Percentiles rank a stretch among this genome's conserved stretches.
Evolutionary conservation across 2,113 vertebrate genomes (phyloP).

Genomic region (Lonchura striata): DNA sequence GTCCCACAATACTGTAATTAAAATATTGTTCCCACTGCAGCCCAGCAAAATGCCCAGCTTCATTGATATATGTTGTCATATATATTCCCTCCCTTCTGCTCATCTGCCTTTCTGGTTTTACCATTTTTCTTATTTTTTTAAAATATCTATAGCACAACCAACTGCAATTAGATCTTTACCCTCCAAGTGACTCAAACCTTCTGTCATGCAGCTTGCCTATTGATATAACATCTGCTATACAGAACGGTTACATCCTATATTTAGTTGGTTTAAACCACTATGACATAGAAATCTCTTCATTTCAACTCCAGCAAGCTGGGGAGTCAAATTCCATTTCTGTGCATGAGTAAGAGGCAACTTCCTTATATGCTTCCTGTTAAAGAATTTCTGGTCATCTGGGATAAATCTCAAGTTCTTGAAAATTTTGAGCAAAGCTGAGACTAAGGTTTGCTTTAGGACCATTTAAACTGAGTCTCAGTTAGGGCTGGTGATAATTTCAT

Average conservation of each 20-base stretch:
- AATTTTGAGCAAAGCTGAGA: neutral
- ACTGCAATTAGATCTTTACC: constrained; percentile 25
- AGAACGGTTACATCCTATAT: constrained; percentile 21
- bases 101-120: neutral
- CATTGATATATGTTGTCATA: neutral
- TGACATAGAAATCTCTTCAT: constrained; percentile 2
- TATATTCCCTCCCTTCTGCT: neutral
- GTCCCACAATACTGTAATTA: neutral
- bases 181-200: constrained; percentile 44
- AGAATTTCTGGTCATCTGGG: neutral
- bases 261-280: constrained; percentile 18
- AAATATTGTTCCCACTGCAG: neutral
- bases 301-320: constrained; percentile 6
- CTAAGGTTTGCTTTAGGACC: neutral
- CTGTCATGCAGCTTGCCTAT: constrained; percentile 41
- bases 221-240: constrained; percentile 43
- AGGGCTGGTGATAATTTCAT: neutral
- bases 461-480: neutral
- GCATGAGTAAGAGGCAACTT: neutral
- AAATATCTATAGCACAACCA: neutral
- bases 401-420: neutral
- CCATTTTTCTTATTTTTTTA: neutral
- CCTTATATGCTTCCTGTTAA: neutral
- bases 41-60: neutral
- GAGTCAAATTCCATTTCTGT: constrained; percentile 14